Evolutionary conservation across 2,113 vertebrate species (phyloP), one percentile per base, ranked within the genome.

Genomic region (Apeltes quadracus): DNA sequence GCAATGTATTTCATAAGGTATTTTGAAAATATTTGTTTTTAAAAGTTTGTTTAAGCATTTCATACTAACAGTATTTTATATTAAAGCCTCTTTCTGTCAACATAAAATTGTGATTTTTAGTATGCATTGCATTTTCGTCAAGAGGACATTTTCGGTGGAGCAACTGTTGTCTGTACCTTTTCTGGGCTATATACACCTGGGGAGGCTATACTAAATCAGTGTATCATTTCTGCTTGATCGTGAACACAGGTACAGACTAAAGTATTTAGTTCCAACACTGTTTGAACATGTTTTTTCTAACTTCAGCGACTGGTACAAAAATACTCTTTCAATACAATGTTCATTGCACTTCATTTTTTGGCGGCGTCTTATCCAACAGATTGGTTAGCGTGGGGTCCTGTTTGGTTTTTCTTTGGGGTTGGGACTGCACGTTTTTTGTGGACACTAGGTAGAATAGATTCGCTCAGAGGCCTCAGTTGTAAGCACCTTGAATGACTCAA

Each of bases 341-440:
- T 89, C 84, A 90, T 92, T 93, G 87, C 83, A 90, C 86, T 88
- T 62, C 1, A 18, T 41, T 61, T 86, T 88, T 85, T 72, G 79
- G 81, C 85, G 77, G 48, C 27, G 10, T 86, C 70, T 87, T 68
- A 36, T 53, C 76, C 46, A 36, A 34, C 59, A 38, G 68, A 84
- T 83, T 69, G 51, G 72, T 84, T 61, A 55, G 50, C 65, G 20
- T 14, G 72, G 70, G 79, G 71, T 50, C 66, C 54, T 71, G 54
- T 81, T 69, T 77, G 20, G 72, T 73, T 67, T 80, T 6, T 90
- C 82, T 85, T 85, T 89, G 85, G 88, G 81, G 72, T 48, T 13
- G 62, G 69, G 76, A 67, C 25, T 65, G 80, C 84, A 58, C 15
- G 13, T 72, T 51, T 22, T 1, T n/a, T 56, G 61, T 34, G 67